These are phyloP conservation scores for Argyrosomus japonicus DNA, from an alignment of 2,113 vertebrate species.

Conservation along the genomic window DNA sequence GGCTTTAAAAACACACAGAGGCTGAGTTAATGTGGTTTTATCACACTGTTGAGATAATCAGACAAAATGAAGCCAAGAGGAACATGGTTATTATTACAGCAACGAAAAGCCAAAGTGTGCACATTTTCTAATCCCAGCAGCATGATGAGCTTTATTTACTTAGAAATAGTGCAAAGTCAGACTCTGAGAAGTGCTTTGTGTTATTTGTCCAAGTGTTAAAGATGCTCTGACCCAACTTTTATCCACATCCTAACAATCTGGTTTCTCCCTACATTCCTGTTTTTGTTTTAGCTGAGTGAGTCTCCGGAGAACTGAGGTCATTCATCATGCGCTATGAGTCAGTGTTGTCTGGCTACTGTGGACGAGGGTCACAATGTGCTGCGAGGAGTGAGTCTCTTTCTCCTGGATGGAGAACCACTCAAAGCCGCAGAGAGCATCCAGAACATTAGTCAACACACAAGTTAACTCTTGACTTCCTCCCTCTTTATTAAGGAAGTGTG, in stretches of 20 bases:
- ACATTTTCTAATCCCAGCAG: slow-evolving; percentile 48
- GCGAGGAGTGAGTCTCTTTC: slow-evolving; percentile 67
- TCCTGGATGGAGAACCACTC: slow-evolving; percentile 66
- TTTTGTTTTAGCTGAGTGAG: slow-evolving; percentile 68
- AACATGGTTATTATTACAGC: slow-evolving; percentile 33
- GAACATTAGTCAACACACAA: slow-evolving; percentile 59
- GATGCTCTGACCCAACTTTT: slow-evolving; percentile 51
- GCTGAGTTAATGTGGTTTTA: slow-evolving; percentile 30
- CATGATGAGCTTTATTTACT: slow-evolving; percentile 57
- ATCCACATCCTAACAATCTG: slow-evolving; percentile 58
- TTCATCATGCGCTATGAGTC: slow-evolving; percentile 81
- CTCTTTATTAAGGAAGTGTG: slow-evolving; percentile 29
- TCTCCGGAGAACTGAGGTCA: slow-evolving; percentile 78
- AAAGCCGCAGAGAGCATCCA: slow-evolving; percentile 56
- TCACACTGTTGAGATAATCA: slow-evolving; percentile 37
- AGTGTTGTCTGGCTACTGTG: slow-evolving; percentile 82
- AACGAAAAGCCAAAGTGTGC: slow-evolving; percentile 11
- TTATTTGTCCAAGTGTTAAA: slow-evolving; percentile 59
- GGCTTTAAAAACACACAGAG: slow-evolving; percentile 8
- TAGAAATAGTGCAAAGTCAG: slow-evolving; percentile 59
- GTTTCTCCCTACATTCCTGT: slow-evolving; percentile 59
- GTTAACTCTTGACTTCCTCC: slow-evolving; percentile 68
- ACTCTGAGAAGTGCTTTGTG: slow-evolving; percentile 62
- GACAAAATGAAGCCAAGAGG: slow-evolving; percentile 20
- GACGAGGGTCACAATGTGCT: slow-evolving; percentile 68